Evolutionary conservation across 2,797 vertebrate genomes (phyloP).

Genomic region (Antennarius maculatus): DNA sequence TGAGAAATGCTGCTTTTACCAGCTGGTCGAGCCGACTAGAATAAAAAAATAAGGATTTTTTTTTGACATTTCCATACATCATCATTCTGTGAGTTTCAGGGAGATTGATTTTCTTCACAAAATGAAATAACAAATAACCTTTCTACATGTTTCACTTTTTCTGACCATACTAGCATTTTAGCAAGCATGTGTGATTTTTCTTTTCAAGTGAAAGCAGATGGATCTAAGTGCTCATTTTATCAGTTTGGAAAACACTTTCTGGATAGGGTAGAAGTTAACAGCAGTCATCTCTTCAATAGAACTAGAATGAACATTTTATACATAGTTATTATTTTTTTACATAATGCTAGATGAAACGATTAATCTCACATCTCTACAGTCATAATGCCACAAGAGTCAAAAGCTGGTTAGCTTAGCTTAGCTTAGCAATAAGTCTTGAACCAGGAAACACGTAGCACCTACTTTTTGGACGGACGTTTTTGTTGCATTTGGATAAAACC

Average conservation of each 20-base stretch:
- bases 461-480: background rate
- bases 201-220: conserved; percentile 17
- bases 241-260: background rate
- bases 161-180: conserved; percentile 20
- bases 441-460: background rate
- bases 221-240: conserved; percentile 32
- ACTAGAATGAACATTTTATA: background rate
- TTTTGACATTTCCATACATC: background rate
- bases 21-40: conserved; percentile 23
- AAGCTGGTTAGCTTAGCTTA: conserved; percentile 19
- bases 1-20: conserved; percentile 17
- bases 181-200: conserved; percentile 23
- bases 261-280: conserved; percentile 8
- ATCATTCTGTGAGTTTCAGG: background rate
- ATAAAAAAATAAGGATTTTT: conserved; percentile 7
- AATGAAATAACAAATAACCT: conserved; percentile 5
- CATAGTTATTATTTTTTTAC: background rate
- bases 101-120: conserved; percentile 8
- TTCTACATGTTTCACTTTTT: background rate
- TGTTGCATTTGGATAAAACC: background rate
- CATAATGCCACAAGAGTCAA: conserved; percentile 4
- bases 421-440: conserved; percentile 5
- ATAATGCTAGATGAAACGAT: conserved; percentile 1
- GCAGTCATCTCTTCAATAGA: conserved; percentile 1
- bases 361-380: background rate